These are phyloP conservation scores for Zalophus californianus DNA, from an alignment of 2,797 vertebrate genomes.

Conservation along the genomic window DNA sequence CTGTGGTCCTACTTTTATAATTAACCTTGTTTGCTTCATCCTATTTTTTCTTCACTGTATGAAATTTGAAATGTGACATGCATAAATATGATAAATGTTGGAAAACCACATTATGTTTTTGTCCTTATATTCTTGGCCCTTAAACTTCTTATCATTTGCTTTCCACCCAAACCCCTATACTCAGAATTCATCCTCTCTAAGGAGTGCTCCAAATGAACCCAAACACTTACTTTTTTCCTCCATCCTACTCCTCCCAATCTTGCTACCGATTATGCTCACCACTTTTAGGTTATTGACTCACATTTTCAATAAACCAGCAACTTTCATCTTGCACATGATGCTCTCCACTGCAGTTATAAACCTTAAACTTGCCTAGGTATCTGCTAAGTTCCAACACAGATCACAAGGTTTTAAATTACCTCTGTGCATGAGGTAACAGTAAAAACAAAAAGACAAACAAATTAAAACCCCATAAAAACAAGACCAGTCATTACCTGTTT, in stretches of 20 bases:
- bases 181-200: neutral
- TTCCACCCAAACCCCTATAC: neutral
- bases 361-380: neutral
- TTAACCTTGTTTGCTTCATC: neutral
- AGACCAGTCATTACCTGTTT: neutral
- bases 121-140: neutral
- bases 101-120: neutral
- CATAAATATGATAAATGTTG: neutral
- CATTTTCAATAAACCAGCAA: constrained; percentile 58
- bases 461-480: neutral
- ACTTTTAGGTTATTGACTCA: constrained; percentile 19
- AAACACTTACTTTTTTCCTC: neutral
- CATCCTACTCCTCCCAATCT: neutral
- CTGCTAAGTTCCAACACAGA: constrained; percentile 28
- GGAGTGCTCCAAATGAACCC: neutral
- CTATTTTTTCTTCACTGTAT: neutral
- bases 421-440: neutral
- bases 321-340: neutral
- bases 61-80: neutral
- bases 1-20: neutral
- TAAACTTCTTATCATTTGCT: neutral
- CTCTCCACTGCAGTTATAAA: neutral
- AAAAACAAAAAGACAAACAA: constrained; percentile 6
- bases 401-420: neutral
- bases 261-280: neutral